Evolutionary conservation across 92 coral and sea anemone genomes (phyloP).

Genomic region (Siderastrea siderea): DNA sequence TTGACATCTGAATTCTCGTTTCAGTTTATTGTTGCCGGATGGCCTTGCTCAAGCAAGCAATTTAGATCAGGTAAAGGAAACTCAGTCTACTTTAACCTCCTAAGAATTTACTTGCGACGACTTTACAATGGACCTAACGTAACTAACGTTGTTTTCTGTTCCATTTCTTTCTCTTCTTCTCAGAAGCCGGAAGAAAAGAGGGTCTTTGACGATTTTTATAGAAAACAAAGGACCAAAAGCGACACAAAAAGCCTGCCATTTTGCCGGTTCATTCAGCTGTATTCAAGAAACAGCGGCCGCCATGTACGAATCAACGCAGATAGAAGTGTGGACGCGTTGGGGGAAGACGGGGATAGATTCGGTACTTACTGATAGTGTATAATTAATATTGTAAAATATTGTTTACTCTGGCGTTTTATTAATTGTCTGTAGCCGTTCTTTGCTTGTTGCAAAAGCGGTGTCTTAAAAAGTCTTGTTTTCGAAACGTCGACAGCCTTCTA

Average conservation of each 20-base stretch:
- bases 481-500: constrained; percentile 16
- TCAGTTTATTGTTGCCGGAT: constrained; percentile 27
- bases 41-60: constrained; percentile 30
- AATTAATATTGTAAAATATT: constrained; percentile 8
- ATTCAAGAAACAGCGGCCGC: constrained; percentile 91
- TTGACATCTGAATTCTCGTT: constrained; percentile 29
- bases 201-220: constrained; percentile 62
- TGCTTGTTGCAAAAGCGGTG: constrained; percentile 4
- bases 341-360: constrained; percentile 87
- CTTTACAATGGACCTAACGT: background rate
- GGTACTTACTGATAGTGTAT: constrained; percentile 68
- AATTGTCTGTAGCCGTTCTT: background rate
- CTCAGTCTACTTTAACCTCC: background rate
- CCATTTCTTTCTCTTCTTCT: constrained; percentile 14
- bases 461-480: background rate
- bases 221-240: constrained; percentile 33
- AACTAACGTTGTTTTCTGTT: background rate
- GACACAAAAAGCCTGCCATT: constrained; percentile 78
- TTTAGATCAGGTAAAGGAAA: constrained; percentile 36
- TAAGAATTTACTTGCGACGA: background rate
- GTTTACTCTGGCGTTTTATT: constrained; percentile 25
- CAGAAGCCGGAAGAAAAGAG: constrained; percentile 46
- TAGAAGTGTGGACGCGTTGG: constrained; percentile 88
- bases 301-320: constrained; percentile 83
- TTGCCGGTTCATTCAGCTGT: constrained; percentile 90